phyloP scores from a whole-genome alignment of 2,888 invertebrate species.

The Empis stercorea region DNA sequence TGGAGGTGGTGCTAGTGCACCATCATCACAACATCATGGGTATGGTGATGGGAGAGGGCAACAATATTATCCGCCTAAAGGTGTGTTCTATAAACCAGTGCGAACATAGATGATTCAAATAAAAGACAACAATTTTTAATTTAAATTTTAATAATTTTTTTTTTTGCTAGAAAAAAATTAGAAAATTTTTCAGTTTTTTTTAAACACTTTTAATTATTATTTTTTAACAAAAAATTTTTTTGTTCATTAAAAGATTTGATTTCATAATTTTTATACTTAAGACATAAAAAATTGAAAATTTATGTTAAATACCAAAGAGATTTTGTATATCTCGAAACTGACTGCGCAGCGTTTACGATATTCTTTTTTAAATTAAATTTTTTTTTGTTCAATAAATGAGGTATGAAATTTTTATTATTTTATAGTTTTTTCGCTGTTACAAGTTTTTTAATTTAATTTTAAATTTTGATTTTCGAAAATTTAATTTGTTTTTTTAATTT shows the following conservation, averaged over 20 bases:
- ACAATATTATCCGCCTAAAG: slow-evolving; percentile 61
- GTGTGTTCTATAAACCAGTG: slow-evolving; percentile 36
- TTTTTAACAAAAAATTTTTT: no score
- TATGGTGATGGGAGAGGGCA: slow-evolving; percentile 60
- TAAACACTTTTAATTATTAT: no score
- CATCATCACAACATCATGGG: slow-evolving; percentile 41
- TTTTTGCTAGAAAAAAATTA: slow-evolving; percentile 3
- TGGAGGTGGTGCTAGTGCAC: slow-evolving; percentile 32
- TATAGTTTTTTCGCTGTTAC: no score
- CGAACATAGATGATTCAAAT: slow-evolving; percentile 12
- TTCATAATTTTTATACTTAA: no score
- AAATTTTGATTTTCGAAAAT: background rate
- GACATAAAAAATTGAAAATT: no score
- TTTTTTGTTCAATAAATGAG: no score
- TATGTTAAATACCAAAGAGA: no score
- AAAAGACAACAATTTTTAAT: background rate
- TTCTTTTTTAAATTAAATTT: no score
- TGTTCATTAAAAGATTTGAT: no score
- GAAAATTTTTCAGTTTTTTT: slow-evolving; percentile 2
- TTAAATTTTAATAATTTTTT: background rate
- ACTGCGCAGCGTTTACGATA: no score
- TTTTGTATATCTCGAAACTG: no score
- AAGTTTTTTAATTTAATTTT: background rate
- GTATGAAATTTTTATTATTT: no score
- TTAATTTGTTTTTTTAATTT: background rate